Evolutionary conservation across 1,140 invertebrate genomes (phyloP).

Genomic region (Araneus ventricosus): DNA sequence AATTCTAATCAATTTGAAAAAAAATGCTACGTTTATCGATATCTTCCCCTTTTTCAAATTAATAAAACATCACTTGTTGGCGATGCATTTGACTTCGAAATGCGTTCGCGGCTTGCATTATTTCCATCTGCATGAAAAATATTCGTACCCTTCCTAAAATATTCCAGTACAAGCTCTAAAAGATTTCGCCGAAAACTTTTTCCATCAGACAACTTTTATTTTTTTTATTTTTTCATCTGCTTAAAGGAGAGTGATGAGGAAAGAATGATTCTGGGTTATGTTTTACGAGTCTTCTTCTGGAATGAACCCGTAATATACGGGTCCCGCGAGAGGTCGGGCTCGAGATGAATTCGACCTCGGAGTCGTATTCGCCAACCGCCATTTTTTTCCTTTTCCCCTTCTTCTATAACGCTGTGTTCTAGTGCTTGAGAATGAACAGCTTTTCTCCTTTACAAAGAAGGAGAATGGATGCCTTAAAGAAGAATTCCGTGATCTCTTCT

Average conservation of each 20-base stretch:
- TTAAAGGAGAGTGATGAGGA: neutral
- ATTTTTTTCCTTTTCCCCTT: neutral
- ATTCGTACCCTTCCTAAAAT: neutral
- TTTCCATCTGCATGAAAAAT: neutral
- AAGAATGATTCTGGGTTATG: slow-evolving; percentile 11
- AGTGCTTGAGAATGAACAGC: slow-evolving; percentile 12
- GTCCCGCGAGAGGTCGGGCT: neutral
- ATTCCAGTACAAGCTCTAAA: neutral
- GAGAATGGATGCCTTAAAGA: neutral
- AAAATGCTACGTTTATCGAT: no score
- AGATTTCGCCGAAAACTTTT: neutral
- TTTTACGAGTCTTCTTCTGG: neutral
- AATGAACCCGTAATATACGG: slow-evolving; percentile 12
- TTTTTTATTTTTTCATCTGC: neutral
- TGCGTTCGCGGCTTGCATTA: neutral
- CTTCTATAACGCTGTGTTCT: neutral
- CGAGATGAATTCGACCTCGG: slow-evolving; percentile 35
- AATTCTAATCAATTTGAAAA: no score
- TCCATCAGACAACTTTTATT: neutral
- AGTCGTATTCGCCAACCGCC: neutral
- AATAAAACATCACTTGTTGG: no score
- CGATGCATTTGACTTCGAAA: no score
- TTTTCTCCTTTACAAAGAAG: neutral
- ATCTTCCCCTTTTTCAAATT: no score
- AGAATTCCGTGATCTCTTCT: neutral